Percentiles rank a stretch among this genome's conserved stretches.
Evolutionary conservation across 2,888 invertebrate genomes (phyloP).

Genomic region (Glyphotaelius pellucidus): DNA sequence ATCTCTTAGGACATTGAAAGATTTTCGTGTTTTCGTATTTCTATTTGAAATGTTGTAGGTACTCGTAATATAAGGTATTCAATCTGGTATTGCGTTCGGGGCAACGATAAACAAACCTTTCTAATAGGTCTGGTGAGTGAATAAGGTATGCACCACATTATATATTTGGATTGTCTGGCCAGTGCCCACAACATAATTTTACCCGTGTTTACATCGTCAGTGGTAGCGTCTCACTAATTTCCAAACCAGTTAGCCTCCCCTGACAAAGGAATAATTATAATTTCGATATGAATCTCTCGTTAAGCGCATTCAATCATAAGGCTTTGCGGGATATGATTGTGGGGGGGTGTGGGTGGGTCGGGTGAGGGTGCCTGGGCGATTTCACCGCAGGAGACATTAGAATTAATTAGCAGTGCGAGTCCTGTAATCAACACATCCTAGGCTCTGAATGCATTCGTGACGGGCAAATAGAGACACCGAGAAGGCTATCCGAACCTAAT

Average conservation of each 20-base stretch:
- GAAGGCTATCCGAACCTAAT: neutral
- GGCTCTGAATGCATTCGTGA: conserved; percentile 43
- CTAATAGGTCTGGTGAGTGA: too few relatives aligned
- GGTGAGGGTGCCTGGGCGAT: neutral
- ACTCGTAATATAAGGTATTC: too few relatives aligned
- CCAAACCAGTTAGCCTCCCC: neutral
- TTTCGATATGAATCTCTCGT: conserved; percentile 44
- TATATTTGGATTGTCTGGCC: neutral
- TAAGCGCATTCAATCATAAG: conserved; percentile 31
- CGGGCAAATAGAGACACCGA: conserved; percentile 39
- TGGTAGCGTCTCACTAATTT: neutral
- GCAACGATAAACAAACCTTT: too few relatives aligned
- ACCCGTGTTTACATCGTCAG: neutral
- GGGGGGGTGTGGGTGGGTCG: neutral
- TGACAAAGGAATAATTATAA: conserved; percentile 14
- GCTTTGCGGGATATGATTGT: conserved; percentile 4
- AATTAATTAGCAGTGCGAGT: conserved; percentile 61
- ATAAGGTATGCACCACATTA: too few relatives aligned
- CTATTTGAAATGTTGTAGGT: too few relatives aligned
- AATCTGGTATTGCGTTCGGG: too few relatives aligned
- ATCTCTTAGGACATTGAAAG: too few relatives aligned
- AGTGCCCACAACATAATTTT: neutral
- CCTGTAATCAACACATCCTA: conserved; percentile 61
- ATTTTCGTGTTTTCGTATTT: too few relatives aligned
- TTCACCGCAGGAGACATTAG: conserved; percentile 40